phyloP scores from a whole-genome alignment of 2,888 invertebrate genomes.

The Plebejus argus region DNA sequence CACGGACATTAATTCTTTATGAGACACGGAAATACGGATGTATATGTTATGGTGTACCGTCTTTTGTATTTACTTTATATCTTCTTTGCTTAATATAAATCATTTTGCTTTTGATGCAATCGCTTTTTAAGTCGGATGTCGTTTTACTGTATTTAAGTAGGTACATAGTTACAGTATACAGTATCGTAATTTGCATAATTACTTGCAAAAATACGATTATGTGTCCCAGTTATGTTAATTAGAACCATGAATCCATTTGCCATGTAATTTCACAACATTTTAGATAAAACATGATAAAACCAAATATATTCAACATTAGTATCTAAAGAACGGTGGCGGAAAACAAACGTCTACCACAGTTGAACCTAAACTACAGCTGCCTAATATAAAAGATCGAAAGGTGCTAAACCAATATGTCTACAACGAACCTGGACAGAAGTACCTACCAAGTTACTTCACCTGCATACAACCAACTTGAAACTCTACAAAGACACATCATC shows the following conservation, averaged over 20 bases:
- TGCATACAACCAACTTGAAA: not conserved
- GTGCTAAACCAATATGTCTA: too few relatives aligned
- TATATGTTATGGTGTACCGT: not conserved
- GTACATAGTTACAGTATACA: not conserved
- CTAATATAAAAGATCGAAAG: too few relatives aligned
- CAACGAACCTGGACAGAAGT: too few relatives aligned
- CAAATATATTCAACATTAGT: not conserved
- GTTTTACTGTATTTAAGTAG: too few relatives aligned
- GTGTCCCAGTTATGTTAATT: not conserved
- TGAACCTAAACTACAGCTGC: too few relatives aligned
- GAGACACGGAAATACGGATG: conserved; percentile 5
- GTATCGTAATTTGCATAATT: not conserved
- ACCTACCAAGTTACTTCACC: too few relatives aligned
- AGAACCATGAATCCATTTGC: not conserved
- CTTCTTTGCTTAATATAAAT: not conserved
- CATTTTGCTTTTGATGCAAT: not conserved
- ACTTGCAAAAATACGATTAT: not conserved
- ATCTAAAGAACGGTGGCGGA: not conserved
- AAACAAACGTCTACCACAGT: not conserved
- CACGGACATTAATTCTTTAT: conserved; percentile 18
- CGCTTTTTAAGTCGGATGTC: not conserved
- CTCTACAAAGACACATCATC: not conserved
- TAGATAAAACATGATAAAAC: too few relatives aligned
- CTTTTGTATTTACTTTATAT: not conserved
- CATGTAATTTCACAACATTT: not conserved